These are phyloP conservation scores for Cetoscarus ocellatus DNA, from an alignment of 2,797 vertebrate species.

Conservation along the genomic window DNA sequence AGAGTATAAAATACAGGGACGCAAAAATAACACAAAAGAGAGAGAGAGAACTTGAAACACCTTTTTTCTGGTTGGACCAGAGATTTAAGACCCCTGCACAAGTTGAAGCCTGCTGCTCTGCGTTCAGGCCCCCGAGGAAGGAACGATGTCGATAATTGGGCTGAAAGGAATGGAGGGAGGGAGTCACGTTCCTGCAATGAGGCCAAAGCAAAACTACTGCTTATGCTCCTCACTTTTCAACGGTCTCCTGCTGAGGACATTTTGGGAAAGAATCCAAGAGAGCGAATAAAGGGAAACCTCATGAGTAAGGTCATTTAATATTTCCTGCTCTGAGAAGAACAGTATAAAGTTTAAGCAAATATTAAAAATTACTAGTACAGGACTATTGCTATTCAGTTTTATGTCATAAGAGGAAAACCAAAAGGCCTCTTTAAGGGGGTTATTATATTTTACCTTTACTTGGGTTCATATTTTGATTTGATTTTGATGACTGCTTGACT, in stretches of 20 bases:
- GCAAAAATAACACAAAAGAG: too few relatives aligned
- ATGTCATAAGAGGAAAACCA: too few relatives aligned
- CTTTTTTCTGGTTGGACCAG: slow-evolving; percentile 82
- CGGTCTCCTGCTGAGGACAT: slow-evolving; percentile 10
- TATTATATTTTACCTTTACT: too few relatives aligned
- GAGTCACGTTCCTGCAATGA: slow-evolving; percentile 55
- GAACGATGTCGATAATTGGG: slow-evolving; percentile 65
- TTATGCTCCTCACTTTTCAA: slow-evolving; percentile 31
- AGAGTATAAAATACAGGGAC: too few relatives aligned
- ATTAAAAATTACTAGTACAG: too few relatives aligned
- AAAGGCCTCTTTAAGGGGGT: too few relatives aligned
- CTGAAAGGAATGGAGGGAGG: slow-evolving; percentile 53
- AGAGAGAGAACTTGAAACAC: slow-evolving; percentile 43
- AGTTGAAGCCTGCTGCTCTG: slow-evolving; percentile 89
- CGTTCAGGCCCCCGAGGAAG: slow-evolving; percentile 65
- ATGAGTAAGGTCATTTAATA: background rate
- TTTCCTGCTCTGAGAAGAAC: slow-evolving; percentile 9
- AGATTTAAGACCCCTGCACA: slow-evolving; percentile 88
- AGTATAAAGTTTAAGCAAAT: too few relatives aligned
- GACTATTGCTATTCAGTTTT: too few relatives aligned
- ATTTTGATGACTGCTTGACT: too few relatives aligned
- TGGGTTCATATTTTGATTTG: too few relatives aligned
- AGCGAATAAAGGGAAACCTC: background rate
- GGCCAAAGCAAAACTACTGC: slow-evolving; percentile 55
- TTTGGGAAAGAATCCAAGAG: slow-evolving; percentile 3